A percentile compares a stretch with the other conserved stretches of the same genome.
phyloP scores from a whole-genome alignment of 2,797 vertebrate species.

The Sebastolobus altivelis region DNA sequence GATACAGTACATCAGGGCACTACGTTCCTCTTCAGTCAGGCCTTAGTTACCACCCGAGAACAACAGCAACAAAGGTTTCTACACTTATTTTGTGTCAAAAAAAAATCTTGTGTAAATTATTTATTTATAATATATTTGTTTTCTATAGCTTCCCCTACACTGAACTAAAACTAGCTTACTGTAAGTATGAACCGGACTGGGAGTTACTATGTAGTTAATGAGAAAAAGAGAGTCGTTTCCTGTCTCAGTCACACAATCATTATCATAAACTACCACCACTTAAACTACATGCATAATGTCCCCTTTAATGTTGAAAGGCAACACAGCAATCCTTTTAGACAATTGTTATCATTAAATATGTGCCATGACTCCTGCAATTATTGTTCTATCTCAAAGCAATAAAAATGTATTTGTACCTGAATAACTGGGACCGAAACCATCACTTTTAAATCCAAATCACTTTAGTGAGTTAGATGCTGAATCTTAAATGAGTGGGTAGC shows the following conservation, averaged over 20 bases:
- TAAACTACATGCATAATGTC: conserved; percentile 6
- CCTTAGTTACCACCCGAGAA: conserved; percentile 66
- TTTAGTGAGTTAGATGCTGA: not conserved
- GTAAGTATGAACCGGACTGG: conserved; percentile 18
- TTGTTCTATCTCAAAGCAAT: conserved; percentile 62
- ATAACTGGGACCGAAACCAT: conserved; percentile 22
- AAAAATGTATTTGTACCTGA: conserved; percentile 44
- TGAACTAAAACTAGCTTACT: conserved; percentile 30
- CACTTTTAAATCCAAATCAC: not conserved
- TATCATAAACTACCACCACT: conserved; percentile 9
- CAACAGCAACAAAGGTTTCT: conserved; percentile 57
- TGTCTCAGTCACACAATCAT: conserved; percentile 32
- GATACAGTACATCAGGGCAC: conserved; percentile 65
- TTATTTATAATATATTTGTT: conserved; percentile 38
- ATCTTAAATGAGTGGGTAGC: not conserved
- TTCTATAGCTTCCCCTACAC: conserved; percentile 43
- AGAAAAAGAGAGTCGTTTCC: conserved; percentile 14
- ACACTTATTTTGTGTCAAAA: conserved; percentile 53
- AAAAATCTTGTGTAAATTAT: conserved; percentile 35
- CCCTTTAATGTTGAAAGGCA: conserved; percentile 31
- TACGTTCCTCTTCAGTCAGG: conserved; percentile 62
- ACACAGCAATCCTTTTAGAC: not conserved
- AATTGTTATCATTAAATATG: conserved; percentile 29
- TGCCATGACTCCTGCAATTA: conserved; percentile 61
- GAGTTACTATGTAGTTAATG: conserved; percentile 12